Evolutionary conservation across 2,888 invertebrate species (phyloP).

Genomic region (Stenurella melanura): DNA sequence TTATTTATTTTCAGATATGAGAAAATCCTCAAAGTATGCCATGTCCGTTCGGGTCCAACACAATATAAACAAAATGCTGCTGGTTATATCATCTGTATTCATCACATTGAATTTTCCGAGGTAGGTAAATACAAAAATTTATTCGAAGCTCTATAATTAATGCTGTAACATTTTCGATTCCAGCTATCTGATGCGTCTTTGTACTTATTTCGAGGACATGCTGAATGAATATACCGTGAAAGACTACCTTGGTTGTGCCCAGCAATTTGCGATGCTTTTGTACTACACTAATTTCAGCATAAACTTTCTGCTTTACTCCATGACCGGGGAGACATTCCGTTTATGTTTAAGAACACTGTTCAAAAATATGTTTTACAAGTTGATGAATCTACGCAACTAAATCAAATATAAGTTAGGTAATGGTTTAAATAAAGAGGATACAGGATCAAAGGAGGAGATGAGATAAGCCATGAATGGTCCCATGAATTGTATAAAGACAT

Average conservation of each 20-base stretch:
- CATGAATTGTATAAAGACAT: no score
- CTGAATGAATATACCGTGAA: slow-evolving; percentile 71
- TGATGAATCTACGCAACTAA: slow-evolving; percentile 14
- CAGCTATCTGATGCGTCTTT: slow-evolving; percentile 76
- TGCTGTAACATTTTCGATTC: slow-evolving; percentile 50
- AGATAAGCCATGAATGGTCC: no score
- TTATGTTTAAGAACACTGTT: slow-evolving; percentile 70
- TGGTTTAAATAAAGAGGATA: neutral
- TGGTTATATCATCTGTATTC: slow-evolving; percentile 81
- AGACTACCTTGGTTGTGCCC: slow-evolving; percentile 73
- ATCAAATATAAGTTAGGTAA: neutral
- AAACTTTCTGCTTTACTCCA: slow-evolving; percentile 79
- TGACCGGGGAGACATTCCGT: slow-evolving; percentile 78
- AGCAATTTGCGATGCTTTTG: slow-evolving; percentile 78
- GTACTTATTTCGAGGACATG: slow-evolving; percentile 74
- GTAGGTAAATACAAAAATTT: slow-evolving; percentile 74
- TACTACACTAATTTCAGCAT: slow-evolving; percentile 81
- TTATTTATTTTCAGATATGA: slow-evolving; percentile 70
- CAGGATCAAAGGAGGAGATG: no score
- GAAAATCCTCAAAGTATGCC: slow-evolving; percentile 72
- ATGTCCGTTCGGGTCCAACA: slow-evolving; percentile 75
- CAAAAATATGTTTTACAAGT: slow-evolving; percentile 43
- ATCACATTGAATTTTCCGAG: slow-evolving; percentile 79
- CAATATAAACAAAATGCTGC: slow-evolving; percentile 80
- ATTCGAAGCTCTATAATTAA: neutral